Base-by-base conservation (phyloP, 2,113 vertebrate species). In the Ariopsis seemanni region DNA sequence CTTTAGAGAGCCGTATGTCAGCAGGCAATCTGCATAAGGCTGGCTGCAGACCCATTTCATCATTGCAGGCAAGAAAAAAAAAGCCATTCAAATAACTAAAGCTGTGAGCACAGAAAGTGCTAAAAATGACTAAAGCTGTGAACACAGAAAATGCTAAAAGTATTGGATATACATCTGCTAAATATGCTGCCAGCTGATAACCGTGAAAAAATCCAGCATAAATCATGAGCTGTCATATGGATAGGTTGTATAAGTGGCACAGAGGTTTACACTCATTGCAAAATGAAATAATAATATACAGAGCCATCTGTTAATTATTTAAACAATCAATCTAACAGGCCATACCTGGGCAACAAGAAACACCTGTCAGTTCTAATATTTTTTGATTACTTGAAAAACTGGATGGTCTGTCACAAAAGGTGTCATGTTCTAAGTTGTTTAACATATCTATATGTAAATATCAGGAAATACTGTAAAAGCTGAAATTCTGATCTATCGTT, bases 1-100 rank as follows among this genome's bases (percentile, higher is more conserved):
- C 34, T 90, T 79, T 79, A 84, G 14, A 71, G 55, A 79, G 82
- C 62, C 42, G 58, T 89, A 82, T 89, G 87, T 90, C 90, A 90
- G 34, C 72, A 63, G 52, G 79, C 84, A 71, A 88, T 84, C 83
- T 88, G 83, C 80, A 85, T 86, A 79, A 48, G 71, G 50, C 85
- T 69, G 67, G 55, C 80, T 25, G 30, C 63, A 81, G 82, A 85
- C 82, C 79, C 67, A 84, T 89, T 89, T 90, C 83, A 86, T 85
- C 86, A 86, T n/a, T 25, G 55, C 34, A 67, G 60, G 63, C 17
- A 18, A n/a, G 17, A 30, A 75, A 62, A 72, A 55, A 42, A 74
- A 52, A 83, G 72, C 53, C 55, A 87, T 62, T 80, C 65, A 74
- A 79, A 89, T 74, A 65, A 72, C 55, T 82, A 58, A 72, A 55